Evolutionary conservation across 2,797 vertebrate species (phyloP).

Genomic region (Hippoglossus hippoglossus): DNA sequence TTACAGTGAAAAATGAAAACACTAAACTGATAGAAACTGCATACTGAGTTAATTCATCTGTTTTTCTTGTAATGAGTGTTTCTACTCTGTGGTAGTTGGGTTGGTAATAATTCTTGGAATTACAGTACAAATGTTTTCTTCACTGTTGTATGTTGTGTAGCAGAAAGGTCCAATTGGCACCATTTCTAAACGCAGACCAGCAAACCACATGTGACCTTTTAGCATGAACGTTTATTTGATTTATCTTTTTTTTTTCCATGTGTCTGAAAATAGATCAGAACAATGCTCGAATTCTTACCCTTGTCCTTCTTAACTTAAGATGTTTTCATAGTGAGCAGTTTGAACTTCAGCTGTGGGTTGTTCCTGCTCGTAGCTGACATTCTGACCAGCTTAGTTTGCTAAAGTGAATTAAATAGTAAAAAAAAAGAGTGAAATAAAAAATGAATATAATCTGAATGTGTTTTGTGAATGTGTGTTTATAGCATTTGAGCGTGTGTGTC

Average conservation of each 20-base stretch:
- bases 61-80: too few relatives aligned
- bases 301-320: background rate
- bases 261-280: background rate
- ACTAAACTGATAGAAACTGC: too few relatives aligned
- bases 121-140: too few relatives aligned
- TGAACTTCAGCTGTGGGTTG: conserved; percentile 1
- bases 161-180: too few relatives aligned
- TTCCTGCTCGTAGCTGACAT: background rate
- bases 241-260: background rate
- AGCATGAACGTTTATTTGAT: background rate
- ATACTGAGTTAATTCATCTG: too few relatives aligned
- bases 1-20: too few relatives aligned
- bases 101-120: too few relatives aligned
- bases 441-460: background rate
- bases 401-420: too few relatives aligned
- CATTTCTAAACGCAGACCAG: too few relatives aligned
- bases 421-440: too few relatives aligned
- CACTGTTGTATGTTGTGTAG: too few relatives aligned
- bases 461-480: background rate
- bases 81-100: too few relatives aligned
- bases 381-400: background rate
- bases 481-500: background rate
- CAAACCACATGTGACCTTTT: background rate
- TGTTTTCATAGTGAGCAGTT: background rate
- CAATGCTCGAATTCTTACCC: background rate